Percentiles rank a stretch among this genome's conserved stretches.
Conservation (phyloP, 2,888 invertebrate species). For the Drosophila niveifrons region DNA sequence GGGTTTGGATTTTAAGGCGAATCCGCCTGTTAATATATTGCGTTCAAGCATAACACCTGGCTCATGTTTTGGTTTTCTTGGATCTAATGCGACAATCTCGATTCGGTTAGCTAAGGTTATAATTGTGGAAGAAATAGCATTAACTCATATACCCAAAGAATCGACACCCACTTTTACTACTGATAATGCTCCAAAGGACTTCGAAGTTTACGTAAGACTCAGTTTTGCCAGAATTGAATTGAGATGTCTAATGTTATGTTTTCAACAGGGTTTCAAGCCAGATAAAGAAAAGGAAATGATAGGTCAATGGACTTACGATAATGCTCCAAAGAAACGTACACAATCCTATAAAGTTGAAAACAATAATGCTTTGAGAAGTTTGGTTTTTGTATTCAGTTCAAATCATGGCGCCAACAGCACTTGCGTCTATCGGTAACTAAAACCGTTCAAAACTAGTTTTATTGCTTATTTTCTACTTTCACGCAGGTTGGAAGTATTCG, state of each 20-base stretch:
- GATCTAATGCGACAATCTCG: constrained; percentile 59
- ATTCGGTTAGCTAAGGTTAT: constrained; percentile 67
- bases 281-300: constrained; percentile 35
- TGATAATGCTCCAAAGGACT: constrained; percentile 76
- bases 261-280: constrained; percentile 51
- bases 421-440: constrained; percentile 76
- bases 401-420: constrained; percentile 78
- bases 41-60: constrained; percentile 66
- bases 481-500: constrained; percentile 55
- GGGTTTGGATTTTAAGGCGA: constrained; percentile 69
- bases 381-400: constrained; percentile 63
- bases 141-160: constrained; percentile 70
- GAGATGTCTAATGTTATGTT: not conserved
- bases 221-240: not conserved
- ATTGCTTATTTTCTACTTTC: not conserved
- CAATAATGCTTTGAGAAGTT: constrained; percentile 31
- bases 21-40: constrained; percentile 77
- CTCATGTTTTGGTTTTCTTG: constrained; percentile 72
- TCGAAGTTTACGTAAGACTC: constrained; percentile 67
- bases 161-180: constrained; percentile 65
- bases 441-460: not conserved
- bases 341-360: constrained; percentile 55
- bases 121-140: constrained; percentile 60
- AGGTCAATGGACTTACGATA: constrained; percentile 66
- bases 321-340: constrained; percentile 41